Base-by-base conservation (phyloP, 2,888 invertebrate genomes). In the Celastrina argiolus region DNA sequence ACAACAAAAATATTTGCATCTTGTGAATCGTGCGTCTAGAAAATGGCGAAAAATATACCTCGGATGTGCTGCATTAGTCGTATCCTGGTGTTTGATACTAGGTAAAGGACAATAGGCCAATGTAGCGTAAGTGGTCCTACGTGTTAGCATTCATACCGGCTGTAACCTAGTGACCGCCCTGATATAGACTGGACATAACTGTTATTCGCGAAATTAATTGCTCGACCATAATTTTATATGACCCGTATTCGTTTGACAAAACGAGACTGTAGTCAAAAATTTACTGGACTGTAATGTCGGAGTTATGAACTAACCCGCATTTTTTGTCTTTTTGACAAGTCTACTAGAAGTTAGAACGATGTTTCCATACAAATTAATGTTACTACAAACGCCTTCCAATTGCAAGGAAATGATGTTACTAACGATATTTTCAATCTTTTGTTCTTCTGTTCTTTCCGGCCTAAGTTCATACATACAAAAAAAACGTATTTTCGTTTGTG, bases 11-110 rank as follows among this genome's bases (percentile, higher is more conserved):
- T 4, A 3, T 31, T 2, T 31, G 31, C 31, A 31, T 5, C 31
- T 31, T 31, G 31, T 31, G 31, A 31, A 31, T 6, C 31, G 2
- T 31, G 2, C 3, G 8, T 18, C 45, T 45, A 45, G 10, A 45
- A 45, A 18, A 51, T 51, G 1, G 12, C 22, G 22, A 26, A 61
- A 39, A 39, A n/a, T 18, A n/a, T 12, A 18, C 36, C 61, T 61
- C 61, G 51, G 51, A 51, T 51, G 51, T 12, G 12, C 8, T 51
- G 26, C 12, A 51, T 51, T 12, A 26, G 51, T 26, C 22, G 51
- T 26, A 51, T 51, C 51, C 51, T 51, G 51, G 51, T 51, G 12
- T 51, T 51, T 51, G 51, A 51, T 22, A 51, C 22, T 51, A 51
- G 51, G 51, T 22, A 51, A 26, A 51, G 51, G 51, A 51, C 51